Evolutionary conservation across 2,888 invertebrate species (phyloP), one percentile per base, ranked within the genome.

Genomic region (Euplagia quadripunctaria): DNA sequence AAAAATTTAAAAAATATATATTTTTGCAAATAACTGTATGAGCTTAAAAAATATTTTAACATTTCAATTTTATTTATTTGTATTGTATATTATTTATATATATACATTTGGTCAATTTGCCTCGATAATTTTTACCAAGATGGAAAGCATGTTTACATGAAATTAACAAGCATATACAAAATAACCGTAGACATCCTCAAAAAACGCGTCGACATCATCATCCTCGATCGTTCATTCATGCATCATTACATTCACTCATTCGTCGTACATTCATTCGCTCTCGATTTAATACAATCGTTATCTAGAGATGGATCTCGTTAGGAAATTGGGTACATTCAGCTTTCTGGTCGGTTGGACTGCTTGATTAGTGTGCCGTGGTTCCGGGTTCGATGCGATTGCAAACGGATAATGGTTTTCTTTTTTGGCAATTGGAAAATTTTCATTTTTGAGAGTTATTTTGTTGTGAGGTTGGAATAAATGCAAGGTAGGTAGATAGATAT

Each of bases 281-380:
- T 78, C 73, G 74, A 80, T 81, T 80, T 86, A 85, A 80, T 79
- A 83, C 80, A 72, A 80, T 79, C 86, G 84, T 81, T 91, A 94
- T 93, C 93, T 81, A 71, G 82, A 84, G 86, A 87, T 88, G 84
- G 88, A 93, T 94, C 92, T 93, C 78, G 89, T 90, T 90, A 91
- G 94, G 94, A 94, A 94, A 94, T 94, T 93, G 93, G 85, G 87
- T 90, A 87, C 91, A 88, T 90, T 92, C 91, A 89, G 88, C 85
- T 89, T 93, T 91, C 89, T 89, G 88, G 89, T 86, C 82, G 90
- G 86, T 80, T 84, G 89, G 70, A 76, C 80, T 76, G 80, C 78
- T 89, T 90, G 89, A 90, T 91, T 90, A 90, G 85, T 85, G 86
- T 79, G 76, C 85, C 78, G 84, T 85, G 80, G 81, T 87, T 89